These are phyloP conservation scores for Entelurus aequoreus DNA, from an alignment of 2,113 vertebrate species.

Conservation along the genomic window DNA sequence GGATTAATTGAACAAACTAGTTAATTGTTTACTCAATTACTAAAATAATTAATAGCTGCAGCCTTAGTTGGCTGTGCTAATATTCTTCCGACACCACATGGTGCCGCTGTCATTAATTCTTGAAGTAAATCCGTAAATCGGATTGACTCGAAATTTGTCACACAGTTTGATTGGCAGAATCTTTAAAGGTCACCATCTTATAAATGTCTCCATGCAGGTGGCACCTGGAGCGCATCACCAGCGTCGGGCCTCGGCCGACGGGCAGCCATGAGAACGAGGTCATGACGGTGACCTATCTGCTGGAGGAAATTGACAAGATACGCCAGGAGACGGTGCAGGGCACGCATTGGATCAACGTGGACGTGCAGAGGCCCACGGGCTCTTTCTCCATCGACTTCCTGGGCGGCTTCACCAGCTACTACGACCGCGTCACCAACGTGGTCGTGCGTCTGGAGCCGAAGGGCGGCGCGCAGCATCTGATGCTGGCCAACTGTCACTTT, in stretches of 20 bases:
- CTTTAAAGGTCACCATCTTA: not conserved
- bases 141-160: too few species aligned
- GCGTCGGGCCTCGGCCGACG: slow-evolving; percentile 85
- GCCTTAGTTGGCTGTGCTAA: too few species aligned
- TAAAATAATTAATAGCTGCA: too few species aligned
- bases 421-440: slow-evolving; percentile 90
- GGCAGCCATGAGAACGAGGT: slow-evolving; percentile 93
- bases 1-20: too few species aligned
- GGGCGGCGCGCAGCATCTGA: slow-evolving; percentile 79
- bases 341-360: slow-evolving; percentile 77
- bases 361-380: slow-evolving; percentile 87
- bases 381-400: slow-evolving; percentile 96
- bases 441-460: slow-evolving; percentile 86
- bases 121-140: too few species aligned
- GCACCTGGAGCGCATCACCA: slow-evolving; percentile 88
- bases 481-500: slow-evolving; percentile 96
- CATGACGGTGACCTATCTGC: slow-evolving; percentile 83
- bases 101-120: too few species aligned
- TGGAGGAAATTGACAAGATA: slow-evolving; percentile 83
- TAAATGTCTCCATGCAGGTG: slow-evolving; percentile 61
- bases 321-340: slow-evolving; percentile 62
- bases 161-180: too few species aligned
- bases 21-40: too few species aligned
- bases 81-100: too few species aligned
- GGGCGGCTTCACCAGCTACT: slow-evolving; percentile 95